Base-by-base conservation (phyloP, 2,113 vertebrate genomes). In the Oncorhynchus masou region DNA sequence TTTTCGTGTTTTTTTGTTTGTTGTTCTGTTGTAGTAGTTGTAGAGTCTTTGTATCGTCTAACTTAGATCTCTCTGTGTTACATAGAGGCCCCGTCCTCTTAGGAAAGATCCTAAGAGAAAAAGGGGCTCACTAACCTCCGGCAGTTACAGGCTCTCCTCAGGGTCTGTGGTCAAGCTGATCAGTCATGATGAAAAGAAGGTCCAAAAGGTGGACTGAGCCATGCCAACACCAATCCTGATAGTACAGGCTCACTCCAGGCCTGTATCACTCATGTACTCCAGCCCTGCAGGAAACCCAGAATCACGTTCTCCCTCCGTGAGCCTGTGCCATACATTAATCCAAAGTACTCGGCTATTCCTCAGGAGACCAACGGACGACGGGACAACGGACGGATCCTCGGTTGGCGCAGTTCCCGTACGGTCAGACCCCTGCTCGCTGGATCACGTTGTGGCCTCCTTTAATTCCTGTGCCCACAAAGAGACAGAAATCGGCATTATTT, bases 111-210 rank as follows among this genome's bases (percentile, higher is more conserved):
- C 92, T 90, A 81, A 86, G 85, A 90, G n/a, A 87, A 6, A 90
- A 87, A 6, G 39, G 77, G 72, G 7, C 6, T 7, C 6, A 29
- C 34, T 39, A n/a, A 8, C 34, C 34, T 45, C 39, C 0, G 1
- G 84, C 39, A 19, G 59, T 1, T 8, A n/a, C 5, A 62, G 39
- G 39, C 39, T 45, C 59, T 62, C 75, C 74, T 81, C 24, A 39
- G 27, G 66, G 87, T 77, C 86, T 94, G 8, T 2, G 39, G 39
- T 45, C 39, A 45, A 45, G 9, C 9, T 11, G 39, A 87, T 86
- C 87, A 92, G 93, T 96, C 95, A 96, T 97, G 39, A 89, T 95
- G 91, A 89, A 95, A 91, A 89, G 93, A 91, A 93, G 92, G 88
- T 91, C 90, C 86, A 85, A 91, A 91, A 90, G 87, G 85, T 83